Evolutionary conservation across 2,888 invertebrate species (phyloP), one percentile per base, ranked within the genome.

Genomic region (Diplolepis rosae): DNA sequence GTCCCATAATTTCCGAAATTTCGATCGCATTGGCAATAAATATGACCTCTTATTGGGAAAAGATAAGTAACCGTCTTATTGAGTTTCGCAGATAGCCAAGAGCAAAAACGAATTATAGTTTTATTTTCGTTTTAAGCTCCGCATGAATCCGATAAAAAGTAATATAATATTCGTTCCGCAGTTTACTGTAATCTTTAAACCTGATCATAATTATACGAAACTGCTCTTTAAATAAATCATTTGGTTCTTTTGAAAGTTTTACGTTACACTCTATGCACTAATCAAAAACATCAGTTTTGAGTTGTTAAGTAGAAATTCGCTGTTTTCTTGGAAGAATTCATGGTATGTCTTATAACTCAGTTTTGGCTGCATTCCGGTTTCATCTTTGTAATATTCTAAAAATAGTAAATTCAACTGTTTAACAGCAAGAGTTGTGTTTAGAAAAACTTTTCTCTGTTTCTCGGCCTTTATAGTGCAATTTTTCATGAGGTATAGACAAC

Each of bases 41-140:
- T n/a, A n/a, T n/a, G n/a, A n/a, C n/a, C n/a, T n/a, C n/a, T n/a
- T n/a, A n/a, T n/a, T n/a, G n/a, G n/a, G n/a, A n/a, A n/a, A n/a
- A n/a, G n/a, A n/a, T n/a, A n/a, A n/a, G n/a, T n/a, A n/a, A n/a
- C n/a, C n/a, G n/a, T n/a, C n/a, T n/a, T n/a, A n/a, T n/a, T n/a
- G n/a, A n/a, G n/a, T n/a, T n/a, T n/a, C n/a, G n/a, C n/a, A n/a
- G n/a, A n/a, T n/a, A n/a, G n/a, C n/a, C n/a, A n/a, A n/a, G n/a
- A n/a, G n/a, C n/a, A n/a, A n/a, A n/a, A n/a, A n/a, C n/a, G n/a
- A n/a, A n/a, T n/a, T n/a, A n/a, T n/a, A n/a, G n/a, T n/a, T 24
- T 54, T 32, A 65, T 75, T 75, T 28, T 68, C 52, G 18, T 75
- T 75, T 39, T 70, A 69, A 5, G 70, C 70, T 18, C 75, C 69